Evolutionary conservation across 1,140 invertebrate species (phyloP).

Genomic region (Myzus persicae): DNA sequence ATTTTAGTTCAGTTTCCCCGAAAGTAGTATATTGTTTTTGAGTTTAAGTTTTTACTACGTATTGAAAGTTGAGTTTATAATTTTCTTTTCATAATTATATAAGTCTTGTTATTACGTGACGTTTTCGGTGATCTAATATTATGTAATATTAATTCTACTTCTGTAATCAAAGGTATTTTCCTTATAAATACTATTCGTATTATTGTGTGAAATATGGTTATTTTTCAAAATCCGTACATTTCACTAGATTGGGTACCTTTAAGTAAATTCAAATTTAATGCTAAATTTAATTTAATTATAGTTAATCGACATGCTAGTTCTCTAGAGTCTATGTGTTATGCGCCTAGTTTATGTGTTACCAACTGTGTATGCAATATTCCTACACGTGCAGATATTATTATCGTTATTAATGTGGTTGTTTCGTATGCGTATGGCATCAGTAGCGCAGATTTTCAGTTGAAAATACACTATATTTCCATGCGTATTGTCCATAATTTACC

Average conservation of each 20-base stretch:
- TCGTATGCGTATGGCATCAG: background rate
- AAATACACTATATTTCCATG: background rate
- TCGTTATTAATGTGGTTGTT: background rate
- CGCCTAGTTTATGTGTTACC: background rate
- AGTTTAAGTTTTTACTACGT: background rate
- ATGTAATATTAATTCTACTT: background rate
- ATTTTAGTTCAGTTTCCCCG: too few relatives aligned
- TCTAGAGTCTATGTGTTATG: background rate
- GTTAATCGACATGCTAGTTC: background rate
- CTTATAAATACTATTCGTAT: background rate
- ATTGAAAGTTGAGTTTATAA: background rate
- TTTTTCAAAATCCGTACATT: background rate
- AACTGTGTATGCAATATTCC: background rate
- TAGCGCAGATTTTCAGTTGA: background rate
- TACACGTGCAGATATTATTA: background rate
- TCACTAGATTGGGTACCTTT: background rate
- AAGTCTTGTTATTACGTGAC: too few relatives aligned
- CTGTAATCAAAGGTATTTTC: background rate
- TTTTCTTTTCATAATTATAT: background rate
- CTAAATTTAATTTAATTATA: background rate
- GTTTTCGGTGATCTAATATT: background rate
- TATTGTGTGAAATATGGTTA: background rate
- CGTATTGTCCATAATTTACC: background rate
- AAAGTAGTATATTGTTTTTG: background rate
- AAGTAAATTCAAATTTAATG: background rate